A percentile compares a stretch with the other conserved stretches of the same genome.
phyloP scores from a whole-genome alignment of 2,888 invertebrate genomes.

The Diplazon laetatorius region DNA sequence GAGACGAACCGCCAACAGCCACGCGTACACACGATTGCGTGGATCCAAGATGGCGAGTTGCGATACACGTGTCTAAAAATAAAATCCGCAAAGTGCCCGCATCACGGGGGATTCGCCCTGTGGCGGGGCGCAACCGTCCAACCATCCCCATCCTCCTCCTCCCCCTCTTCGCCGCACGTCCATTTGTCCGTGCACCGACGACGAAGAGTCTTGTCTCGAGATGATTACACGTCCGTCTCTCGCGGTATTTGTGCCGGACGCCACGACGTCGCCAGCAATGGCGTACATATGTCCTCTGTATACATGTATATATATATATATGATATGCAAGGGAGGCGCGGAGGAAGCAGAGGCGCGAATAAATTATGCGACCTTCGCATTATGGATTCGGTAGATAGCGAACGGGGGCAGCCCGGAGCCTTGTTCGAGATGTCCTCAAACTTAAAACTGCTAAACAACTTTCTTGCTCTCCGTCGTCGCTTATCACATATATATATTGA shows the following conservation, averaged over 20 bases:
- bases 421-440: constrained; percentile 39
- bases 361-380: constrained; percentile 66
- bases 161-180: constrained; percentile 29
- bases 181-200: constrained; percentile 23
- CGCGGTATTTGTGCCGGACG: constrained; percentile 75
- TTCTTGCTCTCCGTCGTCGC: background rate
- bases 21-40: constrained; percentile 40
- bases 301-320: no score
- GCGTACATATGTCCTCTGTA: constrained; percentile 32
- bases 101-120: constrained; percentile 24
- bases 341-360: constrained; percentile 56
- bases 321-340: constrained; percentile 10
- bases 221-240: constrained; percentile 56
- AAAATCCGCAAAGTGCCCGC: constrained; percentile 32
- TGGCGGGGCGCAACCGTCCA: constrained; percentile 25
- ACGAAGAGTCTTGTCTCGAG: constrained; percentile 22
- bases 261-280: constrained; percentile 72
- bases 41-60: constrained; percentile 56
- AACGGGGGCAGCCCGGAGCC: constrained; percentile 33
- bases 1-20: constrained; percentile 16
- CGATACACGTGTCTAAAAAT: constrained; percentile 60
- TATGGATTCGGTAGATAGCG: constrained; percentile 62
- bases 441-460: constrained; percentile 23
- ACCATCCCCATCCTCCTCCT: constrained; percentile 44
- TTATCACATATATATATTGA: no score